These are phyloP conservation scores for Catharus bicknelli DNA, from an alignment of 2,113 vertebrate species.

Conservation along the genomic window DNA sequence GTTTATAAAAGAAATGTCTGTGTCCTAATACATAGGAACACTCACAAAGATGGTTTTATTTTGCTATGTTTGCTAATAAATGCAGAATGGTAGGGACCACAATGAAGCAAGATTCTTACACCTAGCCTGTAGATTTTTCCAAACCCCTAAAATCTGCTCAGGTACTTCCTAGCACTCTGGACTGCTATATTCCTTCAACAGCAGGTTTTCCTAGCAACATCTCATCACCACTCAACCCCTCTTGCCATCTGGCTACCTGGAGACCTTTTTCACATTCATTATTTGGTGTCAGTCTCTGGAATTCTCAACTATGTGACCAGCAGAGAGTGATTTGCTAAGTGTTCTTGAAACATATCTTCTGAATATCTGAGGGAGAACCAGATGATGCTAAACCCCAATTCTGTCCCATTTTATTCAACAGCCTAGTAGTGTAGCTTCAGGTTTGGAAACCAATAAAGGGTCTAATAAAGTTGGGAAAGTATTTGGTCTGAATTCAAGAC, in stretches of 20 bases:
- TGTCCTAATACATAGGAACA: background rate
- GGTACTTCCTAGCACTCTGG: background rate
- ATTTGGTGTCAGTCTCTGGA: background rate
- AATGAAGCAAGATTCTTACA: background rate
- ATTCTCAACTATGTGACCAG: background rate
- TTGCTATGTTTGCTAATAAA: background rate
- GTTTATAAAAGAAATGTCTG: background rate
- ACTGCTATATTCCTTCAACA: background rate
- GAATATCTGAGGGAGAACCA: background rate
- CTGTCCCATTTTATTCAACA: background rate
- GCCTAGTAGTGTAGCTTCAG: background rate
- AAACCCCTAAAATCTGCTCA: background rate
- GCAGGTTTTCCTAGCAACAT: background rate
- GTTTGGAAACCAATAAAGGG: background rate
- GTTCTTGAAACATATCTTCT: background rate
- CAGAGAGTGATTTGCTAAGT: background rate
- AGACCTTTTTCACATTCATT: background rate
- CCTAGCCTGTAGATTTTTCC: background rate
- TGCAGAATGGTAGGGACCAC: background rate
- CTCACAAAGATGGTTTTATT: background rate
- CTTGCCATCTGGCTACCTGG: background rate
- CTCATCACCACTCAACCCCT: background rate
- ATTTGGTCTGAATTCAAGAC: background rate
- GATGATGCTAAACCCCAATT: background rate
- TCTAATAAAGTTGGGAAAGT: background rate